Evolutionary conservation across 2,888 invertebrate species (phyloP).

Genomic region (Electrophaes corylata): DNA sequence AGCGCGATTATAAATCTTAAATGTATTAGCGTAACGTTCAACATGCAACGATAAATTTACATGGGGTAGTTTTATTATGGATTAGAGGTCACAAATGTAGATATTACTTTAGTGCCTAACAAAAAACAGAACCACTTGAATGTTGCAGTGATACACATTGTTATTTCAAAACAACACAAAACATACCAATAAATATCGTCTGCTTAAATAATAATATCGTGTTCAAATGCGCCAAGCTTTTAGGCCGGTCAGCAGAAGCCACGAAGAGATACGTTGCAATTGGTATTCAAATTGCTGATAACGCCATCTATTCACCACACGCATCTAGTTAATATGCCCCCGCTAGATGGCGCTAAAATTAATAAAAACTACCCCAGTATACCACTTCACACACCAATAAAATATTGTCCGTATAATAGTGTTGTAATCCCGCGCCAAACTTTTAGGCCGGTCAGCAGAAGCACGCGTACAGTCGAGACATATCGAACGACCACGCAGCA

Average conservation of each 20-base stretch:
- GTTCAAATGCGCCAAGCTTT: background rate
- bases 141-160: no score
- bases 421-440: background rate
- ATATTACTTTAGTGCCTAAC: background rate
- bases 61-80: slow-evolving; percentile 17
- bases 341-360: background rate
- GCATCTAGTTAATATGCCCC: background rate
- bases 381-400: background rate
- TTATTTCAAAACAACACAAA: no score
- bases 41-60: slow-evolving; percentile 9
- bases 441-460: slow-evolving; percentile 58
- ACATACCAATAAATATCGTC: background rate
- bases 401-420: slow-evolving; percentile 12
- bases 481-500: slow-evolving; percentile 67
- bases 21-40: slow-evolving; percentile 18
- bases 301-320: background rate
- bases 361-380: slow-evolving; percentile 2
- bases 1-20: slow-evolving; percentile 28
- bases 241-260: background rate
- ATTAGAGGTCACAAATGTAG: background rate
- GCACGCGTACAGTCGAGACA: slow-evolving; percentile 76
- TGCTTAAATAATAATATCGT: background rate
- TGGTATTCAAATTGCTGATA: background rate
- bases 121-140: no score
- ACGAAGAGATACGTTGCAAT: background rate